Evolutionary conservation across 2,113 vertebrate genomes (phyloP).

Genomic region (Coryphaenoides rupestris): DNA sequence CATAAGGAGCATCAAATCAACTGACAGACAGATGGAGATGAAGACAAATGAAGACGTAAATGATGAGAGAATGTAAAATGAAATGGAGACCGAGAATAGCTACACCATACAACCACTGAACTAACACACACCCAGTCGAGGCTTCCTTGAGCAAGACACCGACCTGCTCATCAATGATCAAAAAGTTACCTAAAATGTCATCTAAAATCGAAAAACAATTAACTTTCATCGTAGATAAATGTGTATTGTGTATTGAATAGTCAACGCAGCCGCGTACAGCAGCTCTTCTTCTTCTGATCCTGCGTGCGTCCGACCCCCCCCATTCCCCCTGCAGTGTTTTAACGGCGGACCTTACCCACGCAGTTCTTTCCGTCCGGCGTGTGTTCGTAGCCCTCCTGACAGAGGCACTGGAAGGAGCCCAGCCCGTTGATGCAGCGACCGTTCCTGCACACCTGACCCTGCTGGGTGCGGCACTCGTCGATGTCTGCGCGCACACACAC

Average conservation of each 20-base stretch:
- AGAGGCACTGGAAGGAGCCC: constrained; percentile 91
- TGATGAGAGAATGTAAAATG: neutral
- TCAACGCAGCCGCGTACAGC: too few relatives aligned
- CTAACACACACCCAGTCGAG: too few relatives aligned
- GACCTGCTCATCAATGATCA: too few relatives aligned
- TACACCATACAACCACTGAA: neutral
- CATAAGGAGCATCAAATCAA: neutral
- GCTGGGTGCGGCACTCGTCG: constrained; percentile 83
- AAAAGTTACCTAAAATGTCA: too few relatives aligned
- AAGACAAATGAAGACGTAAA: neutral
- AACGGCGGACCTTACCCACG: constrained; percentile 74
- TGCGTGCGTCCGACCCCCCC: too few relatives aligned
- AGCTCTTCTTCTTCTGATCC: too few relatives aligned
- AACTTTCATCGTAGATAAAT: too few relatives aligned
- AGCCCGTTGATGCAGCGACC: constrained; percentile 89
- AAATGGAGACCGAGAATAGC: neutral
- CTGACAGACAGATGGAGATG: neutral
- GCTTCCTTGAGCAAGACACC: too few relatives aligned
- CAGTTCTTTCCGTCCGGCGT: constrained; percentile 89
- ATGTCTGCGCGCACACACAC: constrained; percentile 72
- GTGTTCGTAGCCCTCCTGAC: constrained; percentile 88
- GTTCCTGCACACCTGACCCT: constrained; percentile 85
- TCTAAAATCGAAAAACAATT: too few relatives aligned
- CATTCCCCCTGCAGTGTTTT: neutral
- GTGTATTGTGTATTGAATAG: too few relatives aligned